Conservation (phyloP, 2,797 vertebrate genomes). For the Pogonophryne albipinna region DNA sequence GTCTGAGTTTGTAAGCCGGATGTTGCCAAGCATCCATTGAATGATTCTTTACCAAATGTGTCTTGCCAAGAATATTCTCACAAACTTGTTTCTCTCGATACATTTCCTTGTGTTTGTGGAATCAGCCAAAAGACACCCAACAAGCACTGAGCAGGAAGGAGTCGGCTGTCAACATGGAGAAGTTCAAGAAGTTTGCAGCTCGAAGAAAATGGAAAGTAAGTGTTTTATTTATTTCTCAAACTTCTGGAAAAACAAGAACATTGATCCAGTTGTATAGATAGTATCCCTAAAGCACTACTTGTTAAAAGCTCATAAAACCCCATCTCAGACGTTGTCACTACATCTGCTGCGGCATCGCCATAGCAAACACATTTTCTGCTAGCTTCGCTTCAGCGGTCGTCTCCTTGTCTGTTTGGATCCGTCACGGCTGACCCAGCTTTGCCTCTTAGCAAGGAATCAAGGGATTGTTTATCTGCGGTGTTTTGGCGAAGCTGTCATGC, state of each 20-base stretch:
- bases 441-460: background rate
- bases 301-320: slow-evolving; percentile 1
- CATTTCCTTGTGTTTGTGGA: slow-evolving; percentile 53
- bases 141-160: slow-evolving; percentile 97
- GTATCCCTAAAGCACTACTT: background rate
- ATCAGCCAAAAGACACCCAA: slow-evolving; percentile 95
- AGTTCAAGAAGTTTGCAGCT: slow-evolving; percentile 98
- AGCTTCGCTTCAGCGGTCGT: slow-evolving; percentile 5
- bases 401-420: slow-evolving; percentile 41
- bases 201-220: slow-evolving; percentile 98
- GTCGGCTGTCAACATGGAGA: slow-evolving; percentile 99
- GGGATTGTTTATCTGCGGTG: slow-evolving; percentile 10
- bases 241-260: background rate
- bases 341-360: background rate
- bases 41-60: background rate
- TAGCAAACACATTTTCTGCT: background rate
- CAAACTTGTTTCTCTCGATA: background rate
- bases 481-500: slow-evolving; percentile 7
- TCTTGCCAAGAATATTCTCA: background rate
- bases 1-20: background rate
- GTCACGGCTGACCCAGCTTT: slow-evolving; percentile 30
- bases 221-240: background rate
- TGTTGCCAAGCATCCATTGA: background rate
- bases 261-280: too few relatives aligned
- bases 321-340: background rate